Conservation (phyloP, 2,888 invertebrate species). For the Idaea aversata region DNA sequence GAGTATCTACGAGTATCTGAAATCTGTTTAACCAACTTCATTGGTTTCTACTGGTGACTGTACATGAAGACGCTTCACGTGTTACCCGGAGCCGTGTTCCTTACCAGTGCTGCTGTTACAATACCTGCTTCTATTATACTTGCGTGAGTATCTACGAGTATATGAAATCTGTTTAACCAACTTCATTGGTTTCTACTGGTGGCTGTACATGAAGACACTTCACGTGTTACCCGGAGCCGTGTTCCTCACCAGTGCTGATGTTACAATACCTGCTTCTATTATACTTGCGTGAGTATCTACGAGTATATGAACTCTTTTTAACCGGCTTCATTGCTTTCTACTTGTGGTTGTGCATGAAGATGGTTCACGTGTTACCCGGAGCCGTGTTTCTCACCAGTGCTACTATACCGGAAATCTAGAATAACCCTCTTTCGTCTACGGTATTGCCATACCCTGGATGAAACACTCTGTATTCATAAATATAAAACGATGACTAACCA, state of each 20-base stretch:
- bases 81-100: slow-evolving; percentile 64
- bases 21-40: slow-evolving; percentile 38
- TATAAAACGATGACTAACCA: background rate
- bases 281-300: slow-evolving; percentile 57
- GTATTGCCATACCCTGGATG: too few relatives aligned
- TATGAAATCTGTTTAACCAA: too few relatives aligned
- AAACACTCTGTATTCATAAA: background rate
- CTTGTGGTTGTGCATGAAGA: slow-evolving; percentile 71
- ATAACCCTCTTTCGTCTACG: slow-evolving; percentile 72
- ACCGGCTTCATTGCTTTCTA: slow-evolving; percentile 62
- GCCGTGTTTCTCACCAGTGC: slow-evolving; percentile 66
- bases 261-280: slow-evolving; percentile 58
- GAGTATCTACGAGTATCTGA: slow-evolving; percentile 33
- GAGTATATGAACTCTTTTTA: background rate
- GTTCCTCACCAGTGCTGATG: slow-evolving; percentile 58
- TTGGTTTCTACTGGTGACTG: slow-evolving; percentile 69
- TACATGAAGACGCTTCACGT: slow-evolving; percentile 68
- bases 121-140: slow-evolving; percentile 61
- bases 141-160: slow-evolving; percentile 45
- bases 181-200: slow-evolving; percentile 70
- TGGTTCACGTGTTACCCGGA: slow-evolving; percentile 61
- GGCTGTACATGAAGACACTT: slow-evolving; percentile 71
- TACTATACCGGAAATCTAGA: too few relatives aligned
- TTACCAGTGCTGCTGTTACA: slow-evolving; percentile 57
- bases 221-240: slow-evolving; percentile 61